Evolutionary conservation across 2,888 invertebrate species (phyloP).

Genomic region (Melanchra persicariae): DNA sequence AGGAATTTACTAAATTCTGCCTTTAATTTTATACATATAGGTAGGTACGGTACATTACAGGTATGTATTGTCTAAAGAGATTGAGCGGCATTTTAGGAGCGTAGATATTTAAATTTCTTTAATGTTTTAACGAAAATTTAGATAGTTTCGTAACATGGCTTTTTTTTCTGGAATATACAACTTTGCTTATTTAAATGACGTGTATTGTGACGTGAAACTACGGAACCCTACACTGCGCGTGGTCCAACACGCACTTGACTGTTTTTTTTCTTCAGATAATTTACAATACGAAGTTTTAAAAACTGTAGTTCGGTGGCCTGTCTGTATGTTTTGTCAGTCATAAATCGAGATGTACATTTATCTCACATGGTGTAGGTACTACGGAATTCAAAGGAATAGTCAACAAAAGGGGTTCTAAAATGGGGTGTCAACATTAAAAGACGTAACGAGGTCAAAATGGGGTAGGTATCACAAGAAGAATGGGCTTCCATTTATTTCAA

Average conservation of each 20-base stretch:
- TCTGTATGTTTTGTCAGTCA: background rate
- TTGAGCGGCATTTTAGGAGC: background rate
- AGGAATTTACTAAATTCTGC: slow-evolving; percentile 19
- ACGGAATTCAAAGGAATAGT: slow-evolving; percentile 1
- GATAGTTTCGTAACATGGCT: background rate
- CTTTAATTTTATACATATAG: slow-evolving; percentile 6
- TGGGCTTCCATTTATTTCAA: slow-evolving; percentile 15
- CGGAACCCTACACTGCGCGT: too few species aligned
- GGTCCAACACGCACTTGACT: too few species aligned
- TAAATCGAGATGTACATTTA: background rate
- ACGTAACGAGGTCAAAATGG: slow-evolving; percentile 45
- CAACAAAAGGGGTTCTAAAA: slow-evolving; percentile 22
- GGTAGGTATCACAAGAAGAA: slow-evolving; percentile 23
- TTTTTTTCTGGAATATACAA: background rate
- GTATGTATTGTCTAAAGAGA: too few species aligned
- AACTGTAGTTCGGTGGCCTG: too few species aligned
- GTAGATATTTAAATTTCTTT: too few species aligned
- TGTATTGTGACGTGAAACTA: too few species aligned
- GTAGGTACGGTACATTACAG: background rate
- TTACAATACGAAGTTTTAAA: too few species aligned
- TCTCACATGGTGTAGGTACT: background rate
- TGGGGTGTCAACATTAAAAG: slow-evolving; percentile 21
- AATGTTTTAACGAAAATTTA: background rate
- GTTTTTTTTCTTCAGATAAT: too few species aligned
- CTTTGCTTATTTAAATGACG: background rate